These are phyloP conservation scores for Chaetura pelagica DNA, from an alignment of 2,113 vertebrate genomes.

Conservation along the genomic window DNA sequence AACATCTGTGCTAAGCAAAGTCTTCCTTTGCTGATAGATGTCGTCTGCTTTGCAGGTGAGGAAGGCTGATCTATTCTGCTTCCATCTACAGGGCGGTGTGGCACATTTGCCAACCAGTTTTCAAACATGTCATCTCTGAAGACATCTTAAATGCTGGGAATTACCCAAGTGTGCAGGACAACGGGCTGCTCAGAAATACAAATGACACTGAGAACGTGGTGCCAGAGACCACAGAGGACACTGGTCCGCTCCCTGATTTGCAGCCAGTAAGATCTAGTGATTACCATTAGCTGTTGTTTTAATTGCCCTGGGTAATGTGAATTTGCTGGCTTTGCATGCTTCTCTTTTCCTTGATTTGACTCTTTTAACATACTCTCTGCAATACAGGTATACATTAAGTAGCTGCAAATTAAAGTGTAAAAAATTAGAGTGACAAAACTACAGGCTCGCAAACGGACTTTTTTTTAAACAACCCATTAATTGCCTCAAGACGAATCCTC, in stretches of 20 bases:
- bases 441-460: neutral
- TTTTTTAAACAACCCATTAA: neutral
- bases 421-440: neutral
- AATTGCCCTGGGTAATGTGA: neutral
- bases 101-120: neutral
- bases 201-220: neutral
- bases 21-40: neutral
- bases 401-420: neutral
- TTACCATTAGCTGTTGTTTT: neutral
- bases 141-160: neutral
- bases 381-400: neutral
- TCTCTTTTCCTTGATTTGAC: neutral
- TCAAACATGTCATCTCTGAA: neutral
- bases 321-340: neutral
- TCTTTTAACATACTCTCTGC: neutral
- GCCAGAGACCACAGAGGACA: neutral
- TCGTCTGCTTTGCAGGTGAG: neutral
- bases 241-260: neutral
- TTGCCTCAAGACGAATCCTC: conserved; percentile 19
- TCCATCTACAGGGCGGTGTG: fast-evolving
- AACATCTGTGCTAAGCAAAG: neutral
- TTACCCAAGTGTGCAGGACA: fast-evolving
- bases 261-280: neutral
- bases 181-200: neutral
- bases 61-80: neutral